Evolutionary conservation across 1,140 invertebrate genomes (phyloP).

Genomic region (Augochlora pura): DNA sequence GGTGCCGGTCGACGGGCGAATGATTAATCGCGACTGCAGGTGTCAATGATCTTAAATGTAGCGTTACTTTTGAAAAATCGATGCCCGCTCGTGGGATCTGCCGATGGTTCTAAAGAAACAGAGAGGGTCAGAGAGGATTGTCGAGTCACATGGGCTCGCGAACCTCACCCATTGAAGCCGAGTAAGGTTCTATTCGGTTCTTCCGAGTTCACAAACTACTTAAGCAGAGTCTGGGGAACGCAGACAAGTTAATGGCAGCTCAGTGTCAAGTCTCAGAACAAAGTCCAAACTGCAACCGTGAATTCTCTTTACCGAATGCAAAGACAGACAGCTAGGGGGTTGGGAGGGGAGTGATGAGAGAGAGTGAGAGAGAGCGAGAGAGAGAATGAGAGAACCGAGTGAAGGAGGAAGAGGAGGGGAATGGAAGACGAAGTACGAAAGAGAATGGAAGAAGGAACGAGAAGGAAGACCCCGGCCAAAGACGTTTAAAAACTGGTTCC

Average conservation of each 20-base stretch:
- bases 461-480: slow-evolving; percentile 48
- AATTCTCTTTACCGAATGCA: slow-evolving; percentile 58
- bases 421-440: slow-evolving; percentile 36
- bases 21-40: too few species aligned
- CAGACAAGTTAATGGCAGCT: neutral
- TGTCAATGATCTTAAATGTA: too few species aligned
- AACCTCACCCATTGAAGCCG: neutral
- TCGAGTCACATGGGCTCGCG: neutral
- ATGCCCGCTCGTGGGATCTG: too few species aligned
- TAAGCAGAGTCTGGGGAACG: neutral
- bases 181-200: neutral
- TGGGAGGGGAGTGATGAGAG: too few species aligned
- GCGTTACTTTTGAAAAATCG: too few species aligned
- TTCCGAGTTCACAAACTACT: neutral
- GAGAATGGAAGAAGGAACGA: slow-evolving; percentile 42
- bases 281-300: slow-evolving; percentile 43
- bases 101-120: too few species aligned
- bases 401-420: neutral
- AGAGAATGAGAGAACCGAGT: neutral
- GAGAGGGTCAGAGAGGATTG: neutral
- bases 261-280: slow-evolving; percentile 16
- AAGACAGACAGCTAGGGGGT: slow-evolving; percentile 41
- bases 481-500: slow-evolving; percentile 74
- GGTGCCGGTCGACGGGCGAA: too few species aligned
- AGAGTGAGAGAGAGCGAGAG: neutral